Evolutionary conservation across 2,888 invertebrate genomes (phyloP).

Genomic region (Zhuqinia jingwanae): DNA sequence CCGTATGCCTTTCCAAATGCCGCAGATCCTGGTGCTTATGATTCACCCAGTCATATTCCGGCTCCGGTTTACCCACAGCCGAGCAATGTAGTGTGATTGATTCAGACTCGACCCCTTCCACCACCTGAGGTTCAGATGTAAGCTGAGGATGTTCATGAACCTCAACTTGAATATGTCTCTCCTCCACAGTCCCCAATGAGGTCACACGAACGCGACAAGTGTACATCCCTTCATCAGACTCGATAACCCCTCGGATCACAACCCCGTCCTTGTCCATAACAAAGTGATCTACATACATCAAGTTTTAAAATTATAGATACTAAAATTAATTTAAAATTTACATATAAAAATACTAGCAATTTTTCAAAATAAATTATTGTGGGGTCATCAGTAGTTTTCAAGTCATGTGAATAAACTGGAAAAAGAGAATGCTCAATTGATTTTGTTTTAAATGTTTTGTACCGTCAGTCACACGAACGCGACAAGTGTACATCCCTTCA

Average conservation of each 20-base stretch:
- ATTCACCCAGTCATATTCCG: slow-evolving; percentile 87
- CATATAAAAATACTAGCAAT: neutral
- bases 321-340: neutral
- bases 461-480: slow-evolving; percentile 87
- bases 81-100: slow-evolving; percentile 88
- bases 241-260: slow-evolving; percentile 88
- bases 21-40: slow-evolving; percentile 7
- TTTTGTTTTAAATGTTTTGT: too few species aligned
- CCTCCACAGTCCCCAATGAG: slow-evolving; percentile 89
- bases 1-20: slow-evolving; percentile 85
- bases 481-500: slow-evolving; percentile 92
- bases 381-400: neutral
- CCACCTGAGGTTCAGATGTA: slow-evolving; percentile 82
- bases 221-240: slow-evolving; percentile 92
- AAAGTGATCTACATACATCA: slow-evolving; percentile 88
- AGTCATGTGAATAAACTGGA: neutral
- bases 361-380: too few species aligned
- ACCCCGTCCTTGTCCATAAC: slow-evolving; percentile 89
- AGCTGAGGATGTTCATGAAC: slow-evolving; percentile 79
- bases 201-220: slow-evolving; percentile 93
- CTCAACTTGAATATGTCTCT: slow-evolving; percentile 89
- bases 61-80: slow-evolving; percentile 92
- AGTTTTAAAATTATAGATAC: too few species aligned
- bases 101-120: slow-evolving; percentile 91
- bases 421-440: too few species aligned